A percentile compares a stretch with the other conserved stretches of the same genome.
These are phyloP conservation scores for Mesorhabditis sp. DNA, from an alignment of 2,888 invertebrate genomes.

Conservation along the genomic window DNA sequence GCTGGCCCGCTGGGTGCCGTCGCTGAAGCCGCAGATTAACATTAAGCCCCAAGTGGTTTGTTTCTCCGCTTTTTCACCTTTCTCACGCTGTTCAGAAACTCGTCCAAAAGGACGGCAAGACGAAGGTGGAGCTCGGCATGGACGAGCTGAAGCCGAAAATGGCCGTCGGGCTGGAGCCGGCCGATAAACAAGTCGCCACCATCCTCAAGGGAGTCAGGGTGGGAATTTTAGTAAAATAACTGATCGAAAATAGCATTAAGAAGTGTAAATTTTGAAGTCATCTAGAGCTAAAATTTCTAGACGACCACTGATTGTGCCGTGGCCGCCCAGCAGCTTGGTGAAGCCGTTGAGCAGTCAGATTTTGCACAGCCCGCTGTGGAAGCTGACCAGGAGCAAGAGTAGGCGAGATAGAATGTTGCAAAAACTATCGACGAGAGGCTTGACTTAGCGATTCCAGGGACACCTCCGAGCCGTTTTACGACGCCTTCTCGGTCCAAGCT, in stretches of 20 bases:
- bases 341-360: neutral
- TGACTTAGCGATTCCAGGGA: too few relatives aligned
- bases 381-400: too few relatives aligned
- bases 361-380: neutral
- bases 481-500: too few relatives aligned
- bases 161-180: neutral
- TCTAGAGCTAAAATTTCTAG: neutral
- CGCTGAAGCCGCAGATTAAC: neutral
- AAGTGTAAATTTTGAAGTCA: too few relatives aligned
- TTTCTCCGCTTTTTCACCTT: neutral
- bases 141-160: neutral
- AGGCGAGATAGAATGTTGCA: too few relatives aligned
- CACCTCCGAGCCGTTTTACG: too few relatives aligned
- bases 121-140: neutral
- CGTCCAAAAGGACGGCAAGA: neutral
- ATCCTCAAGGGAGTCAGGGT: neutral
- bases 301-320: neutral
- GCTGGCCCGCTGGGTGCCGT: neutral
- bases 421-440: too few relatives aligned
- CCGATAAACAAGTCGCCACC: neutral
- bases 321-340: neutral
- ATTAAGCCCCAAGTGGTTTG: constrained; percentile 2
- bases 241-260: too few relatives aligned
- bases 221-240: neutral
- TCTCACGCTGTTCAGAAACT: neutral